phyloP scores from a whole-genome alignment of 35 echinoderm and acorn worm species.

The Nesometra sesokonis region DNA sequence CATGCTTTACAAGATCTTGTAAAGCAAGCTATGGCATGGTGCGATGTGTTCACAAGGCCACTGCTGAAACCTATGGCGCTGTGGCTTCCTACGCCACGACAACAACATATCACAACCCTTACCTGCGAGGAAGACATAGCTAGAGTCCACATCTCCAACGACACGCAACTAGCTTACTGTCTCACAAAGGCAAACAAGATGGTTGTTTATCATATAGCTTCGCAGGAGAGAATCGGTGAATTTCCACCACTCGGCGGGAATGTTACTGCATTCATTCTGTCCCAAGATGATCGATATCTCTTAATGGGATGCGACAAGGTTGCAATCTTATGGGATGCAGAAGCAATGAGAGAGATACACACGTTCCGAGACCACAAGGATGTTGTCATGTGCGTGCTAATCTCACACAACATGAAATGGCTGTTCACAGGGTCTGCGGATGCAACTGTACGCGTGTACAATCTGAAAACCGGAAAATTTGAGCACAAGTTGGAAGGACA shows the following conservation, averaged over 20 bases:
- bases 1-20: conserved; percentile 52
- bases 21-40: conserved; percentile 79
- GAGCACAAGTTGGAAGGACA: conserved; percentile 60
- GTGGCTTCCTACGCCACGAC: conserved; percentile 64
- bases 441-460: conserved; percentile 50
- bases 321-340: conserved; percentile 50
- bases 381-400: conserved; percentile 42
- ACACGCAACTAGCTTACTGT: conserved; percentile 85
- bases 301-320: conserved; percentile 51
- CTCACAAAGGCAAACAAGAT: conserved; percentile 40
- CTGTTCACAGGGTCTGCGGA: conserved; percentile 63
- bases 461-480: conserved; percentile 32
- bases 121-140: conserved; percentile 25
- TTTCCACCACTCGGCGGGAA: conserved; percentile 18
- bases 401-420: conserved; percentile 45
- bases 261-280: background rate
- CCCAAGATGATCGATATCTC: conserved; percentile 15
- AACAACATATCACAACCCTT: conserved; percentile 56
- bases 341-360: conserved; percentile 38
- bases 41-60: conserved; percentile 79
- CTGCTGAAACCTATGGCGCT: conserved; percentile 70
- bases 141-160: conserved; percentile 54
- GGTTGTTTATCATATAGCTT: conserved; percentile 67
- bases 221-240: conserved; percentile 36
- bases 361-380: conserved; percentile 69